Conservation (phyloP, 2,113 vertebrate genomes). For the Microcebus ravelobensis region DNA sequence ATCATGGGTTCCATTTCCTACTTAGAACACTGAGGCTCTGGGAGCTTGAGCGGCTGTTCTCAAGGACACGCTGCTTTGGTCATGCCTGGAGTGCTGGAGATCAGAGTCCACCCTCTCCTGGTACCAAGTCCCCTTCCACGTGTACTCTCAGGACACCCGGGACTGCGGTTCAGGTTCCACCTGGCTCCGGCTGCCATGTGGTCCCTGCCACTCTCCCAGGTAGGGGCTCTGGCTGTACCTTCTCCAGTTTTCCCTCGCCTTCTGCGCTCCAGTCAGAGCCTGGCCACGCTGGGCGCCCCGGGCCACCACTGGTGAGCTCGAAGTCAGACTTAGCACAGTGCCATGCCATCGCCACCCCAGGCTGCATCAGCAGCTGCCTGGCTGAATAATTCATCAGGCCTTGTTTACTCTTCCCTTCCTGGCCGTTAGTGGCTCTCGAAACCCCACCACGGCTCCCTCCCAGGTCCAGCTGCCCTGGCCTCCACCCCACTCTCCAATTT, state of each 20-base stretch:
- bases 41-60: neutral
- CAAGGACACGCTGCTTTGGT: neutral
- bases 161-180: neutral
- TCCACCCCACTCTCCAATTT: neutral
- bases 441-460: neutral
- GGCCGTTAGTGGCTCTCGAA: conserved; percentile 59
- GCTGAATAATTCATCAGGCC: conserved; percentile 77
- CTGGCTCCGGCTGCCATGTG: neutral
- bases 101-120: neutral
- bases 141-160: too few species aligned
- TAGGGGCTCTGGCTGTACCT: neutral
- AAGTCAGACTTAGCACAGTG: neutral
- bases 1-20: neutral
- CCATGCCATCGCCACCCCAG: neutral
- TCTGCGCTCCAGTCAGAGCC: neutral
- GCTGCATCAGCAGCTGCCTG: conserved; percentile 67
- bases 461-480: conserved; percentile 56
- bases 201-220: neutral
- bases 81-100: neutral
- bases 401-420: conserved; percentile 62
- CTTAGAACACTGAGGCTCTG: neutral
- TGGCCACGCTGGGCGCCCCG: neutral
- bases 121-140: rapidly evolving
- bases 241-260: neutral
- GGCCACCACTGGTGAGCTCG: neutral